Evolutionary conservation across 2,113 vertebrate species (phyloP).

Genomic region (Hucho hucho): DNA sequence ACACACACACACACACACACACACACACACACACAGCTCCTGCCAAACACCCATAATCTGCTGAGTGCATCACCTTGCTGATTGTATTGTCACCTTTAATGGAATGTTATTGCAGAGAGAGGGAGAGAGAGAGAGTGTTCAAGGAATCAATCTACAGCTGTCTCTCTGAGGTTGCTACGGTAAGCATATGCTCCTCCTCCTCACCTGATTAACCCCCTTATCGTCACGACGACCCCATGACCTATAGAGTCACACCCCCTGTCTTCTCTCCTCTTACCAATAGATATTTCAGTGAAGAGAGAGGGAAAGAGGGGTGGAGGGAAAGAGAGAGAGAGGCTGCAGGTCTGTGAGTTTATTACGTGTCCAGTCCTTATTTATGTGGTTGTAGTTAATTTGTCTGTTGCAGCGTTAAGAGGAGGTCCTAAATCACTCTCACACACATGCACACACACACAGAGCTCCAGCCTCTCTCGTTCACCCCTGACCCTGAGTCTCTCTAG

Average conservation of each 20-base stretch:
- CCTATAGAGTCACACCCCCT: neutral
- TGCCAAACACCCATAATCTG: constrained; percentile 56
- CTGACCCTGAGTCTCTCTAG: constrained; percentile 37
- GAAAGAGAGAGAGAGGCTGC: neutral
- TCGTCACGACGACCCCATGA: neutral
- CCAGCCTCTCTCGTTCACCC: neutral
- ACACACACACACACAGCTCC: constrained; percentile 36
- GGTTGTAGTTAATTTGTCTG: neutral
- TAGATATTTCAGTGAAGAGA: neutral
- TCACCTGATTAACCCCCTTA: constrained; percentile 13
- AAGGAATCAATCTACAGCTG: neutral
- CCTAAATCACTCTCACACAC: neutral
- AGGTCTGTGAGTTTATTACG: neutral
- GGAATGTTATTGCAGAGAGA: constrained; percentile 49
- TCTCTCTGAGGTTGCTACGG: neutral
- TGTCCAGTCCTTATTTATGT: neutral
- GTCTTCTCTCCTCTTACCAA: neutral
- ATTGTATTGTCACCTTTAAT: constrained; percentile 70
- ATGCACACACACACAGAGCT: neutral
- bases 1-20: constrained; percentile 24
- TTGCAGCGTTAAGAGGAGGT: neutral
- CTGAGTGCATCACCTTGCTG: constrained; percentile 56
- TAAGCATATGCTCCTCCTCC: neutral
- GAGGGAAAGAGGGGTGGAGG: neutral
- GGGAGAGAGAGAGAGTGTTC: too few species aligned